These are phyloP conservation scores for Trachelus troglodyta DNA, from an alignment of 2,888 invertebrate species.

Conservation along the genomic window DNA sequence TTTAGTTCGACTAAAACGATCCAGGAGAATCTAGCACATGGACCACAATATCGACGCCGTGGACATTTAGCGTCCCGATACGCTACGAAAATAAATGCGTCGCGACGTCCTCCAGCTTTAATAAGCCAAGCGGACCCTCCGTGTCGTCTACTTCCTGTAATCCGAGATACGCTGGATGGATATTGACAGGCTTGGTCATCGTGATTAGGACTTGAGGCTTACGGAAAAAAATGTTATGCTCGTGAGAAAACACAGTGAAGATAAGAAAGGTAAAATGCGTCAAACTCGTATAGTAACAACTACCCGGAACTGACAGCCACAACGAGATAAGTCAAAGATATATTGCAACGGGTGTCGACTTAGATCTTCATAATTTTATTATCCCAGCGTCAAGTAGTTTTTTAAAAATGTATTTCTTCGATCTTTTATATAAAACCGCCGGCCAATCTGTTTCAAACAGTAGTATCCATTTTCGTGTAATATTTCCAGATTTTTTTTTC, in stretches of 20 bases:
- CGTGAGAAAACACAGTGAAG: not conserved
- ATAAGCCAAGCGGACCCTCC: conserved; percentile 16
- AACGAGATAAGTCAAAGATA: not conserved
- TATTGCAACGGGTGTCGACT: not conserved
- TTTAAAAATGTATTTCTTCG: not conserved
- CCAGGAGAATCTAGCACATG: not conserved
- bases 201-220: not conserved
- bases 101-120: conserved; percentile 23
- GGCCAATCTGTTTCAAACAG: too few species aligned
- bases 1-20: not conserved
- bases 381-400: not conserved
- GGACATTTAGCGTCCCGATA: not conserved
- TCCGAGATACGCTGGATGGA: conserved; percentile 27
- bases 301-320: not conserved
- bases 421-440: too few species aligned
- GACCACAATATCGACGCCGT: not conserved
- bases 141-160: conserved; percentile 39
- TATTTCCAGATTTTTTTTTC: not conserved
- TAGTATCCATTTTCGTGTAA: not conserved
- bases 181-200: not conserved
- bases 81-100: conserved; percentile 41
- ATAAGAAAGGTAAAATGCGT: not conserved
- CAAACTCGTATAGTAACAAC: not conserved
- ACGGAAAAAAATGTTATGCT: not conserved
- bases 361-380: not conserved